Evolutionary conservation across 2,113 vertebrate species (phyloP), one percentile per base, ranked within the genome.

Genomic region (Charina bottae): DNA sequence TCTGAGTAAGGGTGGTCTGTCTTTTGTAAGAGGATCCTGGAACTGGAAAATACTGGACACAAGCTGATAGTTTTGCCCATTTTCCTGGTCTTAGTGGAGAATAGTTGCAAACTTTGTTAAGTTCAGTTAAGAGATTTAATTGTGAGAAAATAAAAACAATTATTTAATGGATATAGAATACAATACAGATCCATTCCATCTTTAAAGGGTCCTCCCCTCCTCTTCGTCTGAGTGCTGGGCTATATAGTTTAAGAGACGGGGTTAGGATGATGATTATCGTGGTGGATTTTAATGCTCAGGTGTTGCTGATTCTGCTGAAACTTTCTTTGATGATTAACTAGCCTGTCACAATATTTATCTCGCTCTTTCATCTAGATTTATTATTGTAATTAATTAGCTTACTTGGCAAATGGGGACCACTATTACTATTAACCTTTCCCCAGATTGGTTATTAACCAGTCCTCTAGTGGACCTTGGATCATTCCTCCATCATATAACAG

Each of bases 311-410:
- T 96, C 95, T 68, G 90, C 78, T 86, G 94, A 95, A 95, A 53
- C 92, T 49, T 53, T 24, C 72, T 90, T 91, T 93, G 95, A 96
- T 97, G 93, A 97, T 96, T 97, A 97, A 97, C 95, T 93, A 88
- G 89, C 19, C 28, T 53, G 92, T 93, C 88, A 91, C 93, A 3
- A 72, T 46, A 89, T 95, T 93, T 95, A 93, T 94, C 95, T 83
- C 53, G 26, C 83, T 59, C 85, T 85, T 86, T 96, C 95, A 96
- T 93, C 96, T 95, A 94, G 93, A 94, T 93, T 96, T 93, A 78
- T 94, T 94, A 88, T 92, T 90, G 93, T 95, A 93, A 94, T 59
- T 96, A 96, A 97, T 94, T 95, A 94, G 95, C 93, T 89, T 85
- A 83, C 54, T 83, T 91, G 54, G 62, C 85, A 53, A 56, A 59